Evolutionary conservation across 2,113 vertebrate genomes (phyloP).

Genomic region (Tupaia tana): DNA sequence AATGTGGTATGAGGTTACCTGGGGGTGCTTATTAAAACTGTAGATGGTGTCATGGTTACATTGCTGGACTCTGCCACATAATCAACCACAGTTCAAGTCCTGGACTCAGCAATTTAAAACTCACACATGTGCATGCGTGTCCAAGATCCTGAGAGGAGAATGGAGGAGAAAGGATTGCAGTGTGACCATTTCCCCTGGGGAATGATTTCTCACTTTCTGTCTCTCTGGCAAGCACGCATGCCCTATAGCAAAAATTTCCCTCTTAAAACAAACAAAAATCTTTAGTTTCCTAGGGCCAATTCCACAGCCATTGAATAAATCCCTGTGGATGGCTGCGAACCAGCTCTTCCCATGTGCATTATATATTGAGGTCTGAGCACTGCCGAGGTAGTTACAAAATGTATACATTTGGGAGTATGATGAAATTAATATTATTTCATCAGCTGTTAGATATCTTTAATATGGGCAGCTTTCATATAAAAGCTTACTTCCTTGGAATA

Average conservation of each 20-base stretch:
- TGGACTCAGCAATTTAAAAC: too few species aligned
- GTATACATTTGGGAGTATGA: neutral
- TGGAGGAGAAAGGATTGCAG: too few species aligned
- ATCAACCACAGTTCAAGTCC: too few species aligned
- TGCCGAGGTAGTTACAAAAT: neutral
- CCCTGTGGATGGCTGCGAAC: neutral
- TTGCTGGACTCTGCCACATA: too few species aligned
- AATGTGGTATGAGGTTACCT: neutral
- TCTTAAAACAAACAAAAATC: too few species aligned
- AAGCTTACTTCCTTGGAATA: constrained; percentile 16
- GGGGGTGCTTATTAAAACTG: neutral
- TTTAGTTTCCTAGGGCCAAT: neutral
- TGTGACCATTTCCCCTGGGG: too few species aligned
- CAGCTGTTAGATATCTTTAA: neutral
- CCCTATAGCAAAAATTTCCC: too few species aligned
- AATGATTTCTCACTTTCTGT: too few species aligned
- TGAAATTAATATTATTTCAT: neutral
- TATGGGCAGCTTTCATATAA: constrained; percentile 3
- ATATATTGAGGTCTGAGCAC: neutral
- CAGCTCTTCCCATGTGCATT: neutral
- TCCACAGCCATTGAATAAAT: neutral
- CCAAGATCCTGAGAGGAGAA: too few species aligned
- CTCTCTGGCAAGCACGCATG: too few species aligned
- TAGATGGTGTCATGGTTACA: neutral
- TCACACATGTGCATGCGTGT: too few species aligned